These are phyloP conservation scores for Alcis repandata DNA, from an alignment of 2,888 invertebrate species.

Conservation along the genomic window DNA sequence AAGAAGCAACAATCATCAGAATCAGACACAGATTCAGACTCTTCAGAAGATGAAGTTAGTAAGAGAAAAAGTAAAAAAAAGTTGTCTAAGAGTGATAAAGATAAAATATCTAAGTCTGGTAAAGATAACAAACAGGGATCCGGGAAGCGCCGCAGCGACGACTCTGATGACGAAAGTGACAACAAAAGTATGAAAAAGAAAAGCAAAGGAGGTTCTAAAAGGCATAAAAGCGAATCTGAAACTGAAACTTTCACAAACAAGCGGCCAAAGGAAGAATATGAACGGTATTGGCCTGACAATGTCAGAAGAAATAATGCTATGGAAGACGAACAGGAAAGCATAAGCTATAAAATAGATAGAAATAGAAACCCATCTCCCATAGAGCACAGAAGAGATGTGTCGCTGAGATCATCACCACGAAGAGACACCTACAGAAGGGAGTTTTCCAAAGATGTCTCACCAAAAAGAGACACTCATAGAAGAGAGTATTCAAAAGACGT, in stretches of 20 bases:
- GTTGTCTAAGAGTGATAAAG: constrained; percentile 20
- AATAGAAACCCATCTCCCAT: background rate
- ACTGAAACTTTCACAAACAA: background rate
- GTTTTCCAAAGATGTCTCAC: constrained; percentile 47
- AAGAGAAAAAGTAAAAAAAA: constrained; percentile 33
- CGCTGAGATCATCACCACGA: constrained; percentile 24
- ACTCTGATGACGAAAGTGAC: constrained; percentile 47
- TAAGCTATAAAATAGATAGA: constrained; percentile 7
- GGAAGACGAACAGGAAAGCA: background rate
- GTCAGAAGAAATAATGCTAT: background rate
- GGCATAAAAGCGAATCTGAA: constrained; percentile 11
- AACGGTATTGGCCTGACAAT: background rate
- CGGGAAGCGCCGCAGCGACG: constrained; percentile 53
- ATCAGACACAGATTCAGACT: constrained; percentile 23
- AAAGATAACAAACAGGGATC: constrained; percentile 42
- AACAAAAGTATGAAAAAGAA: constrained; percentile 49
- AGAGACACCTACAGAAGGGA: constrained; percentile 40
- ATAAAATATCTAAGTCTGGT: constrained; percentile 23
- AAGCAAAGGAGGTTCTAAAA: constrained; percentile 51
- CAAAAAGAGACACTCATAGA: constrained; percentile 32
- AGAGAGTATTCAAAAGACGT: constrained; percentile 51
- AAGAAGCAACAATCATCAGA: constrained; percentile 51
- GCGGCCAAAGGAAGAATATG: background rate
- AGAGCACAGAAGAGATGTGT: constrained; percentile 1
- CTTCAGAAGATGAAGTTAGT: constrained; percentile 45